Evolutionary conservation across 1,140 invertebrate species (phyloP).

Genomic region (Platyura marginata): DNA sequence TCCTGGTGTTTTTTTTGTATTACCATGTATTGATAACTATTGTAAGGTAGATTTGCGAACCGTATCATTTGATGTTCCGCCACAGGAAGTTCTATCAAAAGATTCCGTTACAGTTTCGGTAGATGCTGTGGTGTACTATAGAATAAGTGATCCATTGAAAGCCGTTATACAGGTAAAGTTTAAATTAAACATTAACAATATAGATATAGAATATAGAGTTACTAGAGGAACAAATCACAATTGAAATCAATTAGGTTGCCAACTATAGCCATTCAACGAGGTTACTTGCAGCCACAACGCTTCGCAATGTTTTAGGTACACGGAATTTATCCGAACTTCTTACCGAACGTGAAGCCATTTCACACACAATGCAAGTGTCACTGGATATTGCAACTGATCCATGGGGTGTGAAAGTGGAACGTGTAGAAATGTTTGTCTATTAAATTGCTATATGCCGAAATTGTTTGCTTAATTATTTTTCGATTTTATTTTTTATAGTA

Average conservation of each 20-base stretch:
- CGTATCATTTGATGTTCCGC: slow-evolving; percentile 34
- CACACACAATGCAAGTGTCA: slow-evolving; percentile 22
- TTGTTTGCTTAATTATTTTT: not conserved
- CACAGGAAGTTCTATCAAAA: slow-evolving; percentile 63
- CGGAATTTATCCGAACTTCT: slow-evolving; percentile 51
- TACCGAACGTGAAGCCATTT: slow-evolving; percentile 72
- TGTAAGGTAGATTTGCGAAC: slow-evolving; percentile 74
- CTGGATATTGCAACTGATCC: slow-evolving; percentile 64
- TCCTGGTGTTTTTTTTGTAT: slow-evolving; percentile 72
- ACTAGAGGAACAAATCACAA: slow-evolving; percentile 45
- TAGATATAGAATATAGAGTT: not conserved
- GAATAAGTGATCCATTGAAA: slow-evolving; percentile 58
- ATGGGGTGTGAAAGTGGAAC: slow-evolving; percentile 89
- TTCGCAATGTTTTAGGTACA: slow-evolving; percentile 83
- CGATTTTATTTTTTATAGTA: slow-evolving; percentile 33
- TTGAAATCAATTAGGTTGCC: slow-evolving; percentile 38
- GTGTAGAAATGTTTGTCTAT: slow-evolving; percentile 73
- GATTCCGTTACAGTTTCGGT: slow-evolving; percentile 87
- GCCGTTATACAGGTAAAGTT: slow-evolving; percentile 43
- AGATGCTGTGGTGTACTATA: slow-evolving; percentile 84
- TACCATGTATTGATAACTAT: slow-evolving; percentile 83
- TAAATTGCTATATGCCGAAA: not conserved
- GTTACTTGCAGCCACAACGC: slow-evolving; percentile 67
- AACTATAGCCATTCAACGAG: slow-evolving; percentile 68
- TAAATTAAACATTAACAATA: not conserved